Evolutionary conservation across 2,797 vertebrate species (phyloP).

Genomic region (Botia almorhae): DNA sequence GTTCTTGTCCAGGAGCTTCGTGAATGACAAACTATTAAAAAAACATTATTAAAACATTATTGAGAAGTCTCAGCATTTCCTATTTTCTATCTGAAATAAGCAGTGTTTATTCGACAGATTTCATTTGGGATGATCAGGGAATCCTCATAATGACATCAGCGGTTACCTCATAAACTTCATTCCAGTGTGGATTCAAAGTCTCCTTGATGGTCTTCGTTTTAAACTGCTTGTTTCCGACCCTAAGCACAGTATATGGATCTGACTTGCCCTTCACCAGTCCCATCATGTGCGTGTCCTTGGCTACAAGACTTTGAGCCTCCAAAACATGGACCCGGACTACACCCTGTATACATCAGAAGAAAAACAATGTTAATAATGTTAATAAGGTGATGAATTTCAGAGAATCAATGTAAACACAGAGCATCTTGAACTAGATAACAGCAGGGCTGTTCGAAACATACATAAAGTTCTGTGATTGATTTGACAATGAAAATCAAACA

Average conservation of each 20-base stretch:
- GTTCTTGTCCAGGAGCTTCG: conserved; percentile 93
- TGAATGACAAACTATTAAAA: conserved; percentile 88
- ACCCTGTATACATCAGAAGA: conserved; percentile 77
- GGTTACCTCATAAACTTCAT: conserved; percentile 90
- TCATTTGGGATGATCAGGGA: background rate
- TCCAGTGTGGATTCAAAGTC: conserved; percentile 88
- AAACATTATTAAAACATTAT: conserved; percentile 66
- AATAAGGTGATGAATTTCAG: background rate
- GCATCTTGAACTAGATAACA: background rate
- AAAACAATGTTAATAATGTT: background rate
- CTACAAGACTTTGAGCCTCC: conserved; percentile 86
- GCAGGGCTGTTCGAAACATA: no score
- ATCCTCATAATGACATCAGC: background rate
- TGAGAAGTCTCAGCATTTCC: background rate
- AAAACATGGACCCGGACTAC: conserved; percentile 87
- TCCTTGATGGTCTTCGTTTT: conserved; percentile 87
- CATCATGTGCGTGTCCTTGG: conserved; percentile 88
- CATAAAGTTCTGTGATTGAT: no score
- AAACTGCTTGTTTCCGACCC: conserved; percentile 80
- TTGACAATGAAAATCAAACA: no score
- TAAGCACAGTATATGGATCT: conserved; percentile 88
- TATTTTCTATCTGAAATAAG: background rate
- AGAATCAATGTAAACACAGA: background rate
- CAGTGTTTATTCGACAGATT: no score
- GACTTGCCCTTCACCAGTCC: conserved; percentile 92